These are phyloP conservation scores for Agrotis exclamationis DNA, from an alignment of 2,888 invertebrate species.

Conservation along the genomic window DNA sequence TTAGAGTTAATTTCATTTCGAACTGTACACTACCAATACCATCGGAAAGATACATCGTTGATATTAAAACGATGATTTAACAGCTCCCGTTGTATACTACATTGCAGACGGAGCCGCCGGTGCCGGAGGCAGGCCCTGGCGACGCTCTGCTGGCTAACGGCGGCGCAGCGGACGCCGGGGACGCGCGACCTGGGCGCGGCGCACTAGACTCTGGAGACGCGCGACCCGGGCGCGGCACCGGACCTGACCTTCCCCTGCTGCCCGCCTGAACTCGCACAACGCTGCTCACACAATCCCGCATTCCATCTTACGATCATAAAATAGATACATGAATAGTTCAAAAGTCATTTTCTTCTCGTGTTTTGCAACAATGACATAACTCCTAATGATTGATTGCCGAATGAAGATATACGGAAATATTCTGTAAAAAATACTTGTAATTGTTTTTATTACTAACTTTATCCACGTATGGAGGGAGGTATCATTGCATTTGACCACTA, in stretches of 20 bases:
- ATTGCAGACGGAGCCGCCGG: conserved; percentile 60
- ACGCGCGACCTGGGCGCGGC: conserved; percentile 40
- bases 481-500: not conserved
- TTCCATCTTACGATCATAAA: conserved; percentile 47
- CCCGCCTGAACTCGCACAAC: conserved; percentile 53
- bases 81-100: not conserved
- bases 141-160: conserved; percentile 75
- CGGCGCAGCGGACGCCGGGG: conserved; percentile 45
- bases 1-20: not conserved
- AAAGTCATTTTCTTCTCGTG: conserved; percentile 22
- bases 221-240: conserved; percentile 44
- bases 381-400: conserved; percentile 11
- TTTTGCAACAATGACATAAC: conserved; percentile 43
- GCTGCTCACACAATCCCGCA: conserved; percentile 13
- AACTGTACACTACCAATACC: not conserved
- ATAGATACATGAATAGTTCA: conserved; percentile 2
- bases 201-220: conserved; percentile 46
- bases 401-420: too few relatives aligned
- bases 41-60: not conserved
- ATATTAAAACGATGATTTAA: not conserved
- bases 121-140: conserved; percentile 59
- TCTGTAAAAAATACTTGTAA: not conserved
- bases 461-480: not conserved
- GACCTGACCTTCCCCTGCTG: conserved; percentile 64
- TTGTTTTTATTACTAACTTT: not conserved